Evolutionary conservation across 1,140 invertebrate species (phyloP), one percentile per base, ranked within the genome.

Genomic region (Muscidifurax raptorellus): DNA sequence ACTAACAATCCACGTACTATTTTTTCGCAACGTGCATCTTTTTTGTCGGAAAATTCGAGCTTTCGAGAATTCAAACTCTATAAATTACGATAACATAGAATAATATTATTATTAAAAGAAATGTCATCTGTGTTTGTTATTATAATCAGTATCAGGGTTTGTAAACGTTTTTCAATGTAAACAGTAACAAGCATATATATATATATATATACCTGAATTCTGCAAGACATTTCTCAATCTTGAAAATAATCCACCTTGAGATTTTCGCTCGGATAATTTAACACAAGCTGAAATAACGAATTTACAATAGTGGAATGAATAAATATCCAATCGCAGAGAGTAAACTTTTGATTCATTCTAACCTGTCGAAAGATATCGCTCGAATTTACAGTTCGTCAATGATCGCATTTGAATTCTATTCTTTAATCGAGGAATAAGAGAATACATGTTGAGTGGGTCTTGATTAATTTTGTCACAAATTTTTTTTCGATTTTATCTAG

Each of bases 151-250:
- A n/a, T n/a, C n/a, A n/a, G 3, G 22, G 5, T 67, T n/a, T 27
- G 27, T 18, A 13, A 67, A 67, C 27, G 64, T 27, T 27, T 67
- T n/a, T 25, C n/a, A 67, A 27, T 27, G 66, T 28, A 28, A 69
- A 12, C 27, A 28, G 15, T 69, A 30, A n/a, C 25, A 13, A 28
- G 25, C 44, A 18, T 7, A 27, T 27, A 12, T 82, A n/a, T 27
- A 13, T 13, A 27, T 13, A 18, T 7, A 27, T 27, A 12, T 82
- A 88, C 87, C 84, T 87, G 88, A 52, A 36, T 80, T 30, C 28
- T 52, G 22, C 32, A 88, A 87, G 6, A 88, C 81, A 76, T 86
- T 86, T 27, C 83, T 87, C 18, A 88, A 74, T 47, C 75, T 87
- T 0, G 83, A 85, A 2, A 89, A 47, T 13, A 89, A 40, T 27